phyloP scores from a whole-genome alignment of 2,113 vertebrate species.

The Suncus etruscus region DNA sequence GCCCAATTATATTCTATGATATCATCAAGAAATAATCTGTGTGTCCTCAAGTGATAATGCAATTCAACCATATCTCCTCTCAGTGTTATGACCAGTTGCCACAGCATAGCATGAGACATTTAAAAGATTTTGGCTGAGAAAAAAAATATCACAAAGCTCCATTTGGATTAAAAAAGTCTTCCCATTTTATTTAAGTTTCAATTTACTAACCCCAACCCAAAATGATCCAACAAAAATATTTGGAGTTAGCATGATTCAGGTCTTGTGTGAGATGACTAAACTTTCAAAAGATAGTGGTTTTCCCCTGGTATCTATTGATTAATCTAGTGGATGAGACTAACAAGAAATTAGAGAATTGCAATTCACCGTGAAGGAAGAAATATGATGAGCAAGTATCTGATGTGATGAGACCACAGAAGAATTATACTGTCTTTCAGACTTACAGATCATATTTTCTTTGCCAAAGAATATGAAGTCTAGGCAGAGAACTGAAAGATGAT shows the following conservation, averaged over 20 bases:
- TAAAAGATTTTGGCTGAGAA: not conserved
- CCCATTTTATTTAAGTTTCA: not conserved
- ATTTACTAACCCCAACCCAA: not conserved
- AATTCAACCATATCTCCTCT: not conserved
- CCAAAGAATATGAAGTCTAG: not conserved
- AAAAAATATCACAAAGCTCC: not conserved
- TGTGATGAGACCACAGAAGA: not conserved
- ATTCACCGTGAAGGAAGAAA: not conserved
- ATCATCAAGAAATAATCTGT: not conserved
- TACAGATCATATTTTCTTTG: not conserved
- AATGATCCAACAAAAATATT: conserved; percentile 23
- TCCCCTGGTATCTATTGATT: not conserved
- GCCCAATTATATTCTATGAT: not conserved
- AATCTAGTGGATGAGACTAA: not conserved
- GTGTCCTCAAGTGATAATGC: not conserved
- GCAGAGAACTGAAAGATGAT: not conserved
- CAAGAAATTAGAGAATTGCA: conserved; percentile 14
- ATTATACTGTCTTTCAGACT: not conserved
- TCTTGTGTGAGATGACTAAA: not conserved
- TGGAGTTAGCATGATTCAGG: not conserved
- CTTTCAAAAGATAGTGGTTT: not conserved
- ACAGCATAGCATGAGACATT: not conserved
- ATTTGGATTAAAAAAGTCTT: not conserved
- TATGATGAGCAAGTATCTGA: not conserved
- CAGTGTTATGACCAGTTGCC: not conserved